phyloP scores from a whole-genome alignment of 2,113 vertebrate species.

The Centropristis striata region DNA sequence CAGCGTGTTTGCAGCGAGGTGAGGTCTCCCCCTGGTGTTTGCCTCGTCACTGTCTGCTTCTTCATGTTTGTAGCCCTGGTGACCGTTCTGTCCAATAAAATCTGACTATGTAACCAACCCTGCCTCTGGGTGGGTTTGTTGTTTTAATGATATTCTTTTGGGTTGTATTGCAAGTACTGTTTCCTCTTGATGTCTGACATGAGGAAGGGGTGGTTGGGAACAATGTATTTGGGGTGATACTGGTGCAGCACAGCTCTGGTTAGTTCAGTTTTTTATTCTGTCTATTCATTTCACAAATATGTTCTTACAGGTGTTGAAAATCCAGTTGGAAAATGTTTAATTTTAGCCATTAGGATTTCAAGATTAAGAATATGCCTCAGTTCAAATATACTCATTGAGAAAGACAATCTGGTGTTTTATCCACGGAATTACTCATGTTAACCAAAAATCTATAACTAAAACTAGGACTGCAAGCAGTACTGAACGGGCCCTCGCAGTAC shows the following conservation, averaged over 20 bases:
- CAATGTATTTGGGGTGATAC: no score
- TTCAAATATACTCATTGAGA: no score
- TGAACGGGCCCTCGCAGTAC: no score
- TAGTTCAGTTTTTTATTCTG: neutral
- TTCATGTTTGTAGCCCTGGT: slow-evolving; percentile 82
- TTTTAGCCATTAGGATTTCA: no score
- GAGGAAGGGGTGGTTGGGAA: no score
- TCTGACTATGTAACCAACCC: slow-evolving; percentile 77
- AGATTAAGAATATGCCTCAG: no score
- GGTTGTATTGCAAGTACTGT: neutral
- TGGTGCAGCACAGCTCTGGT: neutral
- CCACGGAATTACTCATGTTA: no score
- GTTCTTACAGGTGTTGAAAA: no score
- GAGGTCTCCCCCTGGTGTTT: slow-evolving; percentile 80
- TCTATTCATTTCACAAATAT: neutral
- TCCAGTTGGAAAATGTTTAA: no score
- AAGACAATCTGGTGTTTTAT: no score
- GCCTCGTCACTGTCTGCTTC: slow-evolving; percentile 76
- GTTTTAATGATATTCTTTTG: neutral
- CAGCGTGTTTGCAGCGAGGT: slow-evolving; percentile 56
- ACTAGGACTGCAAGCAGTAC: no score
- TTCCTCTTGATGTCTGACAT: slow-evolving; percentile 25
- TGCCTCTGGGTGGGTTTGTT: neutral
- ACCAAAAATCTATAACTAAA: no score
- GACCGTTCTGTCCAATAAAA: slow-evolving; percentile 84